Evolutionary conservation across 1,140 invertebrate species (phyloP).

Genomic region (Conus betulinus): DNA sequence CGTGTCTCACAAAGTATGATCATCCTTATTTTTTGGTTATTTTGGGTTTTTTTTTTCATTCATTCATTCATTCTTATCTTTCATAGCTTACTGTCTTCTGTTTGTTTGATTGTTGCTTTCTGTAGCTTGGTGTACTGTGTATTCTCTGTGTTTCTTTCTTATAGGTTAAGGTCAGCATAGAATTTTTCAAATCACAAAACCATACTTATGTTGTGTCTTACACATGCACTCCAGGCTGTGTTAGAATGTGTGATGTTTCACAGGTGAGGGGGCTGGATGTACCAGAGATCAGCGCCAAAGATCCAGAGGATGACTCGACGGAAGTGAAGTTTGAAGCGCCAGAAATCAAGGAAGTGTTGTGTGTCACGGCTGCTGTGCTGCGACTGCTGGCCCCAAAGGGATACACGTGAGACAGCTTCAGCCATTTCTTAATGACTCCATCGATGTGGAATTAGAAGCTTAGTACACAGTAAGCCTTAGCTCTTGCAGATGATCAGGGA

Average conservation of each 20-base stretch:
- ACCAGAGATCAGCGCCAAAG: conserved; percentile 37
- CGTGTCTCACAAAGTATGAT: no score
- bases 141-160: background rate
- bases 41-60: background rate
- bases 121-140: background rate
- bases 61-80: no score
- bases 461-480: no score
- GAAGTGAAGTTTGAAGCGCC: conserved; percentile 75
- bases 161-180: background rate
- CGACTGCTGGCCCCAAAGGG: conserved; percentile 80
- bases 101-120: no score
- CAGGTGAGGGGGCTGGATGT: background rate
- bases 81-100: no score
- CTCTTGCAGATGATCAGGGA: no score
- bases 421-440: background rate
- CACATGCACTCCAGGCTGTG: background rate
- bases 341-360: conserved; percentile 82
- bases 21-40: no score
- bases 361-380: conserved; percentile 82
- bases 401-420: background rate
- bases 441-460: no score
- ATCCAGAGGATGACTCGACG: conserved; percentile 13
- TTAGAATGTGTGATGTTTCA: background rate
- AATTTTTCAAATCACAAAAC: no score
- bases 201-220: background rate